phyloP scores from a whole-genome alignment of 2,113 vertebrate species.

The Lamprotornis superbus region DNA sequence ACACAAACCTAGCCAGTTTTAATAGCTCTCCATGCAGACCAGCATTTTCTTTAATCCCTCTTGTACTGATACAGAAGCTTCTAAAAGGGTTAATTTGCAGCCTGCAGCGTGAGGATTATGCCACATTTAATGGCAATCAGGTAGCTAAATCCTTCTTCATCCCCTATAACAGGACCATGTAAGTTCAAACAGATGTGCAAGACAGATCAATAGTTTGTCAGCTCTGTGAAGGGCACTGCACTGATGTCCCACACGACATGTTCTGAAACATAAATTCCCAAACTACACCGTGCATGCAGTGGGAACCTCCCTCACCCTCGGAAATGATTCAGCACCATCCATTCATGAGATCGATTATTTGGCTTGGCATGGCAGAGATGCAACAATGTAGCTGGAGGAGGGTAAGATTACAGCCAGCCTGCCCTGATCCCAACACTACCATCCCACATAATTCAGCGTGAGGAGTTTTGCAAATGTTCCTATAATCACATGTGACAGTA shows the following conservation, averaged over 20 bases:
- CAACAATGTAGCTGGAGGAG: conserved; percentile 15
- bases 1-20: not conserved
- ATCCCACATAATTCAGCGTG: not conserved
- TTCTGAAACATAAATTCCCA: not conserved
- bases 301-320: not conserved
- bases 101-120: not conserved
- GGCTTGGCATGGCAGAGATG: not conserved
- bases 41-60: not conserved
- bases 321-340: not conserved
- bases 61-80: not conserved
- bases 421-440: not conserved
- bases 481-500: not conserved
- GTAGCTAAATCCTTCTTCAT: conserved; percentile 30
- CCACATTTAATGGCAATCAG: conserved; percentile 14
- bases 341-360: not conserved
- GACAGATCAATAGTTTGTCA: not conserved
- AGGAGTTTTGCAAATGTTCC: conserved; percentile 22
- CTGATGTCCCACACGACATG: not conserved
- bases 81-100: conserved; percentile 35
- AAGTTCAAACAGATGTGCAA: conserved; percentile 43
- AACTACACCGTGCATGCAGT: not conserved
- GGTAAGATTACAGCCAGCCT: conserved; percentile 6
- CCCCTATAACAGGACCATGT: not conserved
- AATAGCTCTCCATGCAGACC: not conserved
- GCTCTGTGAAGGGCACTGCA: not conserved